These are phyloP conservation scores for Mactra quadrangularis DNA, from an alignment of 1,140 invertebrate genomes.

Conservation along the genomic window DNA sequence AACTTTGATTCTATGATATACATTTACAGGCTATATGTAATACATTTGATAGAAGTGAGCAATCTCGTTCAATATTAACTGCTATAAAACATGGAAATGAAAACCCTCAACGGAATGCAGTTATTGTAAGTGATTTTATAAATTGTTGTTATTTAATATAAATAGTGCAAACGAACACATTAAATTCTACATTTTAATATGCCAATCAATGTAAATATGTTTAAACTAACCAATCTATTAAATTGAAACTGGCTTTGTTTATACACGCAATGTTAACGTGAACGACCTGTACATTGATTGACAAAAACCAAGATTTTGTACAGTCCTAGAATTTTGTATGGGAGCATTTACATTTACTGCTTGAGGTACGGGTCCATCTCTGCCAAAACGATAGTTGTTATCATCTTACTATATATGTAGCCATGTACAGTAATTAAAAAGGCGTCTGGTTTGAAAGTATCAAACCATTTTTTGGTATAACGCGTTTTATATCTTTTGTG, in stretches of 20 bases:
- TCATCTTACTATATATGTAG: background rate
- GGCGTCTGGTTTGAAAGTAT: background rate
- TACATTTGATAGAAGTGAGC: slow-evolving; percentile 3
- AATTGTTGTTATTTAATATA: background rate
- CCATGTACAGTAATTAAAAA: background rate
- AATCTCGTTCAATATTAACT: background rate
- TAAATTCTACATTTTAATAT: background rate
- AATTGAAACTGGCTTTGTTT: too few relatives aligned
- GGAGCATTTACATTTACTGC: background rate
- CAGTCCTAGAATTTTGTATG: background rate
- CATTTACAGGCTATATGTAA: slow-evolving; percentile 15
- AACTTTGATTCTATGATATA: background rate
- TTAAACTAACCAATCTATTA: background rate
- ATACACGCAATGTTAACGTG: too few relatives aligned
- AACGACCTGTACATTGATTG: background rate
- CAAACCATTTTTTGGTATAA: background rate
- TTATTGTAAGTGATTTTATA: slow-evolving; percentile 12
- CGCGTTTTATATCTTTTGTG: background rate
- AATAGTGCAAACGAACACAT: background rate
- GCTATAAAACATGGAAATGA: background rate
- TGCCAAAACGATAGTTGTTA: background rate
- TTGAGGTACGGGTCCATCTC: background rate
- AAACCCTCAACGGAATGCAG: background rate
- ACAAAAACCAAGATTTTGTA: background rate
- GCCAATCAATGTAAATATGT: background rate